Conservation (phyloP, 1,140 invertebrate species). For the Drosophila cardini region DNA sequence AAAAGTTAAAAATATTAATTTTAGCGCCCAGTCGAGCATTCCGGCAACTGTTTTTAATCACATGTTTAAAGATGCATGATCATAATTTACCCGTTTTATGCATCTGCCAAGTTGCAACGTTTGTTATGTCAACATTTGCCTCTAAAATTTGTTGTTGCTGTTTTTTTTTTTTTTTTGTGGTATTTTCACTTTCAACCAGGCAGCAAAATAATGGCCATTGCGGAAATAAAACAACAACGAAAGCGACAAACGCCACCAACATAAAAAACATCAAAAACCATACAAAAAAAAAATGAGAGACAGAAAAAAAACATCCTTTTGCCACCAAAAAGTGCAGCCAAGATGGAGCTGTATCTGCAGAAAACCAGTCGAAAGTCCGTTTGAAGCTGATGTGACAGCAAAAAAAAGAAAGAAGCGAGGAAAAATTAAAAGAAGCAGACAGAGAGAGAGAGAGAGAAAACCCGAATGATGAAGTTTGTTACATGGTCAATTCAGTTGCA, state of each 20-base stretch:
- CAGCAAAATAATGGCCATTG: conserved; percentile 64
- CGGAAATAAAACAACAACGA: conserved; percentile 77
- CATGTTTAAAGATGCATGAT: conserved; percentile 9
- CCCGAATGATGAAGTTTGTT: conserved; percentile 35
- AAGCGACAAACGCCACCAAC: conserved; percentile 60
- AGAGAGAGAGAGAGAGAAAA: conserved; percentile 20
- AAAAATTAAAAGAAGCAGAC: conserved; percentile 1
- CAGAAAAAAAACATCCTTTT: conserved; percentile 69
- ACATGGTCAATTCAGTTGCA: conserved; percentile 44
- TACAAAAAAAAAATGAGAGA: conserved; percentile 2
- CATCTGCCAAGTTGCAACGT: conserved; percentile 28
- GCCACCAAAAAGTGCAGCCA: conserved; percentile 56
- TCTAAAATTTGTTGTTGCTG: conserved; percentile 51
- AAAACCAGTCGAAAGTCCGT: conserved; percentile 66
- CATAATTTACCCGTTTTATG: conserved; percentile 23
- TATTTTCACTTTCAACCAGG: conserved; percentile 73
- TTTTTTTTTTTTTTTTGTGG: conserved; percentile 36
- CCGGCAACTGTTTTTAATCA: conserved; percentile 11
- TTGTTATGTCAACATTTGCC: conserved; percentile 66
- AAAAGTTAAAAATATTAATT: not conserved
- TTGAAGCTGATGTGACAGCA: conserved; percentile 64
- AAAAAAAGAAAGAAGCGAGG: conserved; percentile 10
- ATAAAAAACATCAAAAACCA: conserved; percentile 36
- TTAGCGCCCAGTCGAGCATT: not conserved
- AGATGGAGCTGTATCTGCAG: conserved; percentile 23